Evolutionary conservation across 1,140 invertebrate species (phyloP).

Genomic region (Cotesia typhae): DNA sequence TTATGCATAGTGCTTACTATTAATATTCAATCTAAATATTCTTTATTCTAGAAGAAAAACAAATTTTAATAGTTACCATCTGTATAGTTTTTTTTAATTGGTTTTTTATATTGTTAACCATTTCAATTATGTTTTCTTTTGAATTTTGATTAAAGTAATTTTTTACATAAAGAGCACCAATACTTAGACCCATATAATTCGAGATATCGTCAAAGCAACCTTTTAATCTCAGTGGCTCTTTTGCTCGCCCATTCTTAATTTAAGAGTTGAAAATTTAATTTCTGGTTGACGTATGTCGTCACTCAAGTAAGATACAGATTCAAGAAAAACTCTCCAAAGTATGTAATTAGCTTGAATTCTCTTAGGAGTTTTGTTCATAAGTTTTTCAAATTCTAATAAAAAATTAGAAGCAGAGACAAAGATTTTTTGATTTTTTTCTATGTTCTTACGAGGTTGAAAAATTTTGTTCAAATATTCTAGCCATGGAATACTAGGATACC

Average conservation of each 20-base stretch:
- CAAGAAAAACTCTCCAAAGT: slow-evolving; percentile 80
- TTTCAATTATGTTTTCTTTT: slow-evolving; percentile 70
- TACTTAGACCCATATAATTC: slow-evolving; percentile 77
- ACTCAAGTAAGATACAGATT: slow-evolving; percentile 79
- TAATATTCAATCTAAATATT: no score
- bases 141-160: slow-evolving; percentile 68
- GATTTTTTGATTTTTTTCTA: slow-evolving; percentile 78
- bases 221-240: slow-evolving; percentile 84
- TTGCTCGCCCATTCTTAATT: slow-evolving; percentile 79
- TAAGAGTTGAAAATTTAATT: slow-evolving; percentile 76
- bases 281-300: slow-evolving; percentile 77
- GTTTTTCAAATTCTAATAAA: slow-evolving; percentile 66
- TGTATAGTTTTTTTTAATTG: slow-evolving; percentile 62
- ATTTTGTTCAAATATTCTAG: slow-evolving; percentile 82
- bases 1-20: no score
- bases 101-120: slow-evolving; percentile 81
- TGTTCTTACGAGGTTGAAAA: slow-evolving; percentile 68
- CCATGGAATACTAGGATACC: slow-evolving; percentile 83
- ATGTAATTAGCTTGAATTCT: slow-evolving; percentile 80
- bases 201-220: slow-evolving; percentile 80
- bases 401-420: slow-evolving; percentile 72
- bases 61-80: no score
- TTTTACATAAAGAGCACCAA: slow-evolving; percentile 69
- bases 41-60: no score
- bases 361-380: slow-evolving; percentile 68